These are phyloP conservation scores for Selene dorsalis DNA, from an alignment of 2,797 vertebrate species.

Conservation along the genomic window DNA sequence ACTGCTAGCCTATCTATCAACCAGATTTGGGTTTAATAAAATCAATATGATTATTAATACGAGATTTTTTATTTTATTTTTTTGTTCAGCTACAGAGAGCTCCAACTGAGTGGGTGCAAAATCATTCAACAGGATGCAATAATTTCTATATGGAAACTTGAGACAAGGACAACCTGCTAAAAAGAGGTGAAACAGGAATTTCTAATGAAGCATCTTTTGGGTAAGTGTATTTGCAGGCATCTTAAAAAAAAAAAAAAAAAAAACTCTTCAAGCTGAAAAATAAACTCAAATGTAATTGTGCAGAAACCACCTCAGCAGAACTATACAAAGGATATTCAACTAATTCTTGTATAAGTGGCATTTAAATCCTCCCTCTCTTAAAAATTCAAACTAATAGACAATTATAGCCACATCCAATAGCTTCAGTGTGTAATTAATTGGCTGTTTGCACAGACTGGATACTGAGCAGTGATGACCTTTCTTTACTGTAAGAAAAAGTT, in stretches of 20 bases:
- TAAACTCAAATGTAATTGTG: too few species aligned
- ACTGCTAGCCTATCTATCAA: too few species aligned
- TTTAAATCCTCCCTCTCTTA: not conserved
- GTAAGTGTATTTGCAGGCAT: too few species aligned
- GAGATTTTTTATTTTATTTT: too few species aligned
- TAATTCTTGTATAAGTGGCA: not conserved
- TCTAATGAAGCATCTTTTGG: not conserved
- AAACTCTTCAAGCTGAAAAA: too few species aligned
- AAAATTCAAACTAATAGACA: not conserved
- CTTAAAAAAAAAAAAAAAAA: too few species aligned
- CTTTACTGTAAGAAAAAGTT: not conserved
- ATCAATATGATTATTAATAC: too few species aligned
- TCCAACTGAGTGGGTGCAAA: slow-evolving; percentile 14
- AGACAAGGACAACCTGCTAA: not conserved
- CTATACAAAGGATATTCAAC: not conserved
- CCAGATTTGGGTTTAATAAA: too few species aligned
- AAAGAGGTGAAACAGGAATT: not conserved
- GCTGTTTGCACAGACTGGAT: not conserved
- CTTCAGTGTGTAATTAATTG: not conserved
- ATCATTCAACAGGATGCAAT: slow-evolving; percentile 18
- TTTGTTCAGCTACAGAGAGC: not conserved
- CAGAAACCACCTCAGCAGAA: too few species aligned
- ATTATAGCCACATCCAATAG: not conserved
- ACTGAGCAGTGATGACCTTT: not conserved
- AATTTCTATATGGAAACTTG: slow-evolving; percentile 7